phyloP scores from a whole-genome alignment of 2,888 invertebrate genomes.

The Meghimatium bilineatum region DNA sequence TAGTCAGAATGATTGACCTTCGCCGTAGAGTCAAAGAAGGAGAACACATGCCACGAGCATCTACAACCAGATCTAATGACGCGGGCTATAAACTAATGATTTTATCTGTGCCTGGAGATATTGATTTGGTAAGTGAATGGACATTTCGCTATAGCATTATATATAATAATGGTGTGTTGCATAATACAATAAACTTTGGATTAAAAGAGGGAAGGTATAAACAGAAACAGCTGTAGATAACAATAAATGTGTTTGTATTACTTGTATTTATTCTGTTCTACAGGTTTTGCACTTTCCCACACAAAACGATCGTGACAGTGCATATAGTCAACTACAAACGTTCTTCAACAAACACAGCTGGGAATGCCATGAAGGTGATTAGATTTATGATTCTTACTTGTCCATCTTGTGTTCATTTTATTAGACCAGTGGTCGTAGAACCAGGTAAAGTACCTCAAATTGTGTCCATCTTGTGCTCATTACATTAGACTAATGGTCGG shows the following conservation, averaged over 20 bases:
- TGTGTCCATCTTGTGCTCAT: no score
- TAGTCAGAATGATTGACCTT: constrained; percentile 65
- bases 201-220: no score
- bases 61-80: constrained; percentile 60
- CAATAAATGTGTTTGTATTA: no score
- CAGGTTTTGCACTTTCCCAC: constrained; percentile 67
- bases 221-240: no score
- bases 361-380: constrained; percentile 23
- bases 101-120: constrained; percentile 59
- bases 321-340: constrained; percentile 55
- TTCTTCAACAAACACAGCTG: constrained; percentile 51
- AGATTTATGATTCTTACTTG: not conserved
- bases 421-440: no score
- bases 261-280: constrained; percentile 5
- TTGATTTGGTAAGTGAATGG: constrained; percentile 59
- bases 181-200: no score
- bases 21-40: constrained; percentile 24
- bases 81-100: constrained; percentile 55
- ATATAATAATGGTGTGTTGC: no score
- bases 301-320: constrained; percentile 55
- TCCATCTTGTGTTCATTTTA: no score
- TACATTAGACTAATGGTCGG: no score
- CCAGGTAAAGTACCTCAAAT: no score
- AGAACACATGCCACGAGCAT: constrained; percentile 51
- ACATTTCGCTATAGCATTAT: not conserved